These are phyloP conservation scores for Eupithecia inturbata DNA, from an alignment of 2,888 invertebrate species.

Conservation along the genomic window DNA sequence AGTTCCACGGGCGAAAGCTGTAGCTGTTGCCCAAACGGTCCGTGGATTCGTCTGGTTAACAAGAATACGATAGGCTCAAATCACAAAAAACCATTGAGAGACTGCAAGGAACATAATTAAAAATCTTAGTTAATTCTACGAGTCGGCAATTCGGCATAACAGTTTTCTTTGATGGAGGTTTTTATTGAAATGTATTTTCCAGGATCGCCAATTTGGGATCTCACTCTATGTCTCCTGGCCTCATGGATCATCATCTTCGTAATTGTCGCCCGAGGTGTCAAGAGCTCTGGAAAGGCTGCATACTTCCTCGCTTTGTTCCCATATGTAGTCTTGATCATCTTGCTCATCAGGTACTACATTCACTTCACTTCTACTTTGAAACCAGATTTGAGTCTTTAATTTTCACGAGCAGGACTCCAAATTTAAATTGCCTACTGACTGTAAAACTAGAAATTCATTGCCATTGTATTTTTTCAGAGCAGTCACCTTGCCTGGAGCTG, in stretches of 20 bases:
- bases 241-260: constrained; percentile 89
- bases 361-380: not conserved
- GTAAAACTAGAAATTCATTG: not conserved
- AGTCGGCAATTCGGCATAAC: not conserved
- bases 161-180: not conserved
- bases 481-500: constrained; percentile 88
- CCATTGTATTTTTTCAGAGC: constrained; percentile 66
- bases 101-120: not conserved
- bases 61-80: not conserved
- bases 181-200: constrained; percentile 11
- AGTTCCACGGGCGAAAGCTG: not conserved
- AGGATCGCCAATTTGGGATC: constrained; percentile 87
- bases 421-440: not conserved
- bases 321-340: constrained; percentile 89
- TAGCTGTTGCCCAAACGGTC: not conserved
- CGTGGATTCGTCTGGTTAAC: not conserved
- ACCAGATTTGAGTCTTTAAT: not conserved
- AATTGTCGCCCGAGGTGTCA: constrained; percentile 89
- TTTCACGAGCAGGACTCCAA: not conserved
- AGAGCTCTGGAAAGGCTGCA: constrained; percentile 91
- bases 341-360: constrained; percentile 85
- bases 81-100: not conserved
- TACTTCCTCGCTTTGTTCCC: constrained; percentile 95
- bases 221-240: constrained; percentile 86
- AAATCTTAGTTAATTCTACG: not conserved